Percentiles rank a stretch among this genome's conserved stretches.
Conservation (phyloP, 1,140 invertebrate genomes). For the Pseudomyrmex gracilis region DNA sequence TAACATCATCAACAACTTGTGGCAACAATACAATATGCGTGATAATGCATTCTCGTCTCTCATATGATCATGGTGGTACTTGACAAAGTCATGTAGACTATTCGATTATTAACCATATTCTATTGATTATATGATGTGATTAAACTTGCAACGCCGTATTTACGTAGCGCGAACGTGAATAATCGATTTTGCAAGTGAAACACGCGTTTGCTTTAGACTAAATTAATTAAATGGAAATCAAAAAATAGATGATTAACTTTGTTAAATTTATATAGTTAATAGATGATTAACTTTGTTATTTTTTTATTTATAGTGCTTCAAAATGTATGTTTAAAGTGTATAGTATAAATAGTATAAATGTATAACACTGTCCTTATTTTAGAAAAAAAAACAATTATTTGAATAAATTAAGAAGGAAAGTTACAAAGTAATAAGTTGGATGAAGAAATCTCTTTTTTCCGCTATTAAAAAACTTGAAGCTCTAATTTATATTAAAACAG, state of each 20-base stretch:
- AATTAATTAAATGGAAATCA: conserved; percentile 32
- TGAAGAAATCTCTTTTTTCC: no score
- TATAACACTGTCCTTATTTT: no score
- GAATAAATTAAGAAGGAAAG: no score
- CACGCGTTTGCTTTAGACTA: not conserved
- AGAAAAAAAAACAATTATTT: no score
- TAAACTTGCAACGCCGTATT: conserved; percentile 31
- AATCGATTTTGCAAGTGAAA: conserved; percentile 25
- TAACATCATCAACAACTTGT: not conserved
- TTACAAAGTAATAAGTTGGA: no score
- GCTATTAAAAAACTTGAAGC: no score
- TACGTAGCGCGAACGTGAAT: not conserved
- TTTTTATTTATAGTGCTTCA: no score
- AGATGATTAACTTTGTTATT: not conserved
- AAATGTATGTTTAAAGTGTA: no score
- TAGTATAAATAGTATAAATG: no score
- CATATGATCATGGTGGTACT: conserved; percentile 26
- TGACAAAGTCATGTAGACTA: not conserved
- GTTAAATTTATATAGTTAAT: not conserved
- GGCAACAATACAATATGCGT: not conserved
- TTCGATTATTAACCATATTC: not conserved
- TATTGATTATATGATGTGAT: conserved; percentile 30
- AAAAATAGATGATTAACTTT: not conserved
- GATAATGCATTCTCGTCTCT: not conserved
- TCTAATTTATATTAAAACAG: not conserved